phyloP scores from a whole-genome alignment of 2,888 invertebrate genomes.

The Melieria omissa region DNA sequence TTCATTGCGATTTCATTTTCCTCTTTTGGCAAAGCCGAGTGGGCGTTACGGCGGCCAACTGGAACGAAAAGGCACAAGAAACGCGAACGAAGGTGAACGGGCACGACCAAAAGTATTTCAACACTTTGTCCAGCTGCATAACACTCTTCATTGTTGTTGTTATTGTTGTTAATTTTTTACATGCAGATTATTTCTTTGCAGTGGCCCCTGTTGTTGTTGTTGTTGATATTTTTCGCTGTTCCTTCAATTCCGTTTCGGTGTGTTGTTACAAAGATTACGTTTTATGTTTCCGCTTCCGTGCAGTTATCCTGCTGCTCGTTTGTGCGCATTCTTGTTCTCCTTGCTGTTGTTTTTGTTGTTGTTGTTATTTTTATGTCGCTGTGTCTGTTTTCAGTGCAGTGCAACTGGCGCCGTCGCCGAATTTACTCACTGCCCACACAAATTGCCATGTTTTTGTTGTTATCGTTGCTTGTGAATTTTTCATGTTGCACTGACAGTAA shows the following conservation, averaged over 20 bases:
- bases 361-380: constrained; percentile 11
- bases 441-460: too few relatives aligned
- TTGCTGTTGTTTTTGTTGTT: constrained; percentile 9
- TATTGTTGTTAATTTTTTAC: neutral
- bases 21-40: too few relatives aligned
- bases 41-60: too few relatives aligned
- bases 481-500: too few relatives aligned
- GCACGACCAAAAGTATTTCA: too few relatives aligned
- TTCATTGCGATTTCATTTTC: neutral
- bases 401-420: too few relatives aligned
- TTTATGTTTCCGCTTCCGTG: constrained; percentile 54
- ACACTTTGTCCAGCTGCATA: neutral
- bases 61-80: too few relatives aligned
- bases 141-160: neutral
- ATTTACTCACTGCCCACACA: too few relatives aligned
- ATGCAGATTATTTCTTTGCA: neutral
- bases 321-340: constrained; percentile 3
- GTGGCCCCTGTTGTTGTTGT: neutral
- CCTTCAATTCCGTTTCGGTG: constrained; percentile 24
- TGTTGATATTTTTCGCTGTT: neutral
- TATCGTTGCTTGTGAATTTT: too few relatives aligned
- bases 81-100: too few relatives aligned
- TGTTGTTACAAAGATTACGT: constrained; percentile 50
- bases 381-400: neutral
- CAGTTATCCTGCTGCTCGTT: too few relatives aligned